A percentile compares a stretch with the other conserved stretches of the same genome.
phyloP scores from a whole-genome alignment of 2,888 invertebrate species.

The Drosophila sordidula region DNA sequence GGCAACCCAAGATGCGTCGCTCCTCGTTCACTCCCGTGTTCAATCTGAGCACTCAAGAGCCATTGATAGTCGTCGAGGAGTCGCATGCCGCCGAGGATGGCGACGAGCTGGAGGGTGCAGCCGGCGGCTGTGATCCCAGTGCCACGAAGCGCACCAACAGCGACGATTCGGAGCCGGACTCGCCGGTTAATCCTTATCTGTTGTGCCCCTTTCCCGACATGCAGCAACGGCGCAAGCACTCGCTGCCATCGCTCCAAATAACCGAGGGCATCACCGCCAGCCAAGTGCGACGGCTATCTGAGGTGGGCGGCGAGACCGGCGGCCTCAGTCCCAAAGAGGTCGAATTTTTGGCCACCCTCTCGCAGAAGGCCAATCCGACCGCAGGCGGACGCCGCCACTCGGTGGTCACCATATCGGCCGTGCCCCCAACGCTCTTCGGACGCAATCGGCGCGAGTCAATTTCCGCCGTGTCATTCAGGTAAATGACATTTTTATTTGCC shows the following conservation, averaged over 20 bases:
- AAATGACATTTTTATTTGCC: conserved; percentile 57
- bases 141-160: conserved; percentile 85
- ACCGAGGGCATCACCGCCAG: conserved; percentile 94
- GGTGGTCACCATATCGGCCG: conserved; percentile 93
- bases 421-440: conserved; percentile 92
- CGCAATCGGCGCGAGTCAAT: conserved; percentile 93
- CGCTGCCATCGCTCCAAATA: conserved; percentile 93
- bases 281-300: conserved; percentile 93
- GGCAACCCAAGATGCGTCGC: conserved; percentile 87
- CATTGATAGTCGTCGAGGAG: conserved; percentile 93
- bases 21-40: conserved; percentile 88
- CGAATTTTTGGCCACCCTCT: conserved; percentile 93
- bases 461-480: conserved; percentile 89
- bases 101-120: conserved; percentile 87
- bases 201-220: conserved; percentile 92
- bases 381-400: conserved; percentile 93
- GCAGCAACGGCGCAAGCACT: conserved; percentile 91
- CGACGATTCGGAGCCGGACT: conserved; percentile 89
- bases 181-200: conserved; percentile 92
- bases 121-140: conserved; percentile 88
- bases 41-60: conserved; percentile 88
- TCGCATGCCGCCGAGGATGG: conserved; percentile 89
- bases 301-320: conserved; percentile 90
- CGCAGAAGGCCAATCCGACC: conserved; percentile 88
- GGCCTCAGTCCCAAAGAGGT: conserved; percentile 92